Conservation (phyloP, 23 tunicate genomes). For the Botrylloides violaceus region DNA sequence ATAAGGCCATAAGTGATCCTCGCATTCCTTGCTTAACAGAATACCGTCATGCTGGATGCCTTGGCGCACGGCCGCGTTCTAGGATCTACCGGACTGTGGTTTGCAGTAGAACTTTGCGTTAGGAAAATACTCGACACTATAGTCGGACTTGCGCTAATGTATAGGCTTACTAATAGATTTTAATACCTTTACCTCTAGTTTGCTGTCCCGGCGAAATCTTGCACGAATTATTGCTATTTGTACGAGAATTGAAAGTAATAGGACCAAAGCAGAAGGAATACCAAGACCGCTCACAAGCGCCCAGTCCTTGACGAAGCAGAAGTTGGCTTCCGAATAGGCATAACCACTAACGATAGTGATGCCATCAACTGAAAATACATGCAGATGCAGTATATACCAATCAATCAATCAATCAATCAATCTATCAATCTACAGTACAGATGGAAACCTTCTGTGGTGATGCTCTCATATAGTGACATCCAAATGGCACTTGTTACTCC, state of each 20-base stretch:
- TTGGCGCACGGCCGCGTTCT: too few relatives aligned
- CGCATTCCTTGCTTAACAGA: too few relatives aligned
- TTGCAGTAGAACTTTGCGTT: too few relatives aligned
- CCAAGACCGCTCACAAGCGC: constrained; percentile 16
- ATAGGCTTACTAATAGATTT: too few relatives aligned
- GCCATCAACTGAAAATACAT: constrained; percentile 9
- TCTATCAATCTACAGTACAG: not conserved
- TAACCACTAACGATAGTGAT: not conserved
- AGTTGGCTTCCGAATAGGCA: constrained; percentile 11
- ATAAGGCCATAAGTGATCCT: too few relatives aligned
- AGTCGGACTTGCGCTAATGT: too few relatives aligned
- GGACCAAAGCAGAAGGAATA: constrained; percentile 1
- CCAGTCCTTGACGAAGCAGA: constrained; percentile 1
- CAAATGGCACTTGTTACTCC: not conserved
- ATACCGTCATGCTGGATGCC: too few relatives aligned
- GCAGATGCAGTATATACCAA: not conserved
- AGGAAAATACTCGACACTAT: too few relatives aligned
- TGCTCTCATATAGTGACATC: not conserved
- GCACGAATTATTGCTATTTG: not conserved
- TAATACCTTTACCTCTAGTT: not conserved
- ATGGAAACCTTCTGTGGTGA: not conserved
- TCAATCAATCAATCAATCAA: not conserved
- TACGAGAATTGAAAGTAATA: constrained; percentile 6
- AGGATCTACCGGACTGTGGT: too few relatives aligned
- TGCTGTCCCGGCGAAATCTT: not conserved